Base-by-base conservation (phyloP, 2,888 invertebrate genomes). In the Acrocyrtus sp. region DNA sequence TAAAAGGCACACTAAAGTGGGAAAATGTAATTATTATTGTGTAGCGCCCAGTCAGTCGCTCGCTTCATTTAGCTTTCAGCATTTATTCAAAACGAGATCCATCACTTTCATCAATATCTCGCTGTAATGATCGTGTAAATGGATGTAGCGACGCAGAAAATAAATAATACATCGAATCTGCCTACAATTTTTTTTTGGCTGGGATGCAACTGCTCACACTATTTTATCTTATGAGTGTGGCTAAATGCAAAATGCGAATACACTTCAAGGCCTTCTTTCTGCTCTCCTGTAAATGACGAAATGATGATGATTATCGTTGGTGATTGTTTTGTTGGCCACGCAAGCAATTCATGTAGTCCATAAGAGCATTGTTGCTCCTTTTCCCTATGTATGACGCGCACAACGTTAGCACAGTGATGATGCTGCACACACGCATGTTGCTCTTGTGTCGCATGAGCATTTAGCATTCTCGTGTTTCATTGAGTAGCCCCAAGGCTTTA, bases 381-480 rank as follows among this genome's bases (percentile, higher is more conserved):
- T 41, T 34, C 34, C n/a, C n/a, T n/a, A 34, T 5, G 34, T 34
- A 34, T 5, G 12, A 12, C 5, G 12, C 12, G 12, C 5, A 34
- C 5, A 34, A 34, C 6, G 34, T 5, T 8, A 8, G 12, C 5
- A 34, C 34, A 34, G 5, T 56, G 21, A 6, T 19, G 19, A n/a
- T 39, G 22, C 47, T 53, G 56, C n/a, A 56, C 17, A 39, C 48
- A 34, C 34, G 34, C 34, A 34, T 34, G 6, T 54, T 43, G 43
- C 45, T 65, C 65, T 63, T 68, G 60, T 72, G 65, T 65, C 72
- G 65, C 72, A 70, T 34, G 57, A 65, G 72, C 45, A 70, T 72
- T 60, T 65, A 72, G 34, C 47, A 50, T 65, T 65, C 72, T 65
- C 63, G 53, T 60, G 58, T 58, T 72, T 72, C 47, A 50, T 50